These are phyloP conservation scores for Lordiphosa mommai DNA, from an alignment of 1,140 invertebrate genomes.

Conservation along the genomic window DNA sequence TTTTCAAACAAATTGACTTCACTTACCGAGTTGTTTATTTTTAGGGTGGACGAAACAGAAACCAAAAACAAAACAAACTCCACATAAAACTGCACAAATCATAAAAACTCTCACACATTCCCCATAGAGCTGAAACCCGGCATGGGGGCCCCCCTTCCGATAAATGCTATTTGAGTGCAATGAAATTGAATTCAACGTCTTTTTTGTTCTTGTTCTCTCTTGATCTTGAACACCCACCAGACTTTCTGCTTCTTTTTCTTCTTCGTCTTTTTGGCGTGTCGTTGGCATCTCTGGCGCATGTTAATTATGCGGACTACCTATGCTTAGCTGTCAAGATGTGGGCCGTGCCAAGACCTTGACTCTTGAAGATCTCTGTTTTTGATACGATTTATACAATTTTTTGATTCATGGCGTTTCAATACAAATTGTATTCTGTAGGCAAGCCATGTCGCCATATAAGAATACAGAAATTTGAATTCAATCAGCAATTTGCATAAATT, in stretches of 20 bases:
- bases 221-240: conserved; percentile 42
- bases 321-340: conserved; percentile 48
- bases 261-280: conserved; percentile 27
- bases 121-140: neutral
- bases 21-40: neutral
- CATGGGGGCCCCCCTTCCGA: conserved; percentile 4
- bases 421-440: conserved; percentile 59
- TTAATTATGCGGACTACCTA: conserved; percentile 62
- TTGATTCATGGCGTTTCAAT: conserved; percentile 66
- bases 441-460: conserved; percentile 63
- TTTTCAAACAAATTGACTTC: neutral
- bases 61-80: neutral
- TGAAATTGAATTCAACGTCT: conserved; percentile 23
- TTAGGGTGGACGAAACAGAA: neutral
- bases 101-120: conserved; percentile 2
- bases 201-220: conserved; percentile 9
- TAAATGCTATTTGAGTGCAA: conserved; percentile 28
- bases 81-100: conserved; percentile 9
- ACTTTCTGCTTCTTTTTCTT: conserved; percentile 22
- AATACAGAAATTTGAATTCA: conserved; percentile 60
- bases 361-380: conserved; percentile 56
- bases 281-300: conserved; percentile 70
- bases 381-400: conserved; percentile 72
- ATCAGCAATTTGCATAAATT: conserved; percentile 75
- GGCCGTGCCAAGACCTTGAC: conserved; percentile 72